These are phyloP conservation scores for Micromesistius poutassou DNA, from an alignment of 2,797 vertebrate genomes.

Conservation along the genomic window DNA sequence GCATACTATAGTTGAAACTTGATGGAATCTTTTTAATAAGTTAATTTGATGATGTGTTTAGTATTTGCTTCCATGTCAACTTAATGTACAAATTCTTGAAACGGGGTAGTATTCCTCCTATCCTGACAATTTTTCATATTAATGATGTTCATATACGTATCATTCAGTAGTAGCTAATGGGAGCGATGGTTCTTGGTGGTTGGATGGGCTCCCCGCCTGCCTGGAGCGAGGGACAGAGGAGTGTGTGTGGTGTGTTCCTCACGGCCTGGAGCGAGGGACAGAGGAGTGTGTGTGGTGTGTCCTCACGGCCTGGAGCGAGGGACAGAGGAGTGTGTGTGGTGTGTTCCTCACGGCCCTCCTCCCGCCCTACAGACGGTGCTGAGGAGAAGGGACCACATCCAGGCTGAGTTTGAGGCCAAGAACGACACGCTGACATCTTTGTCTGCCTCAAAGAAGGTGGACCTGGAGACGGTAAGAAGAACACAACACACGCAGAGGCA, in stretches of 20 bases:
- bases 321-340: background rate
- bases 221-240: too few species aligned
- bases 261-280: too few species aligned
- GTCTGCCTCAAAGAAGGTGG: conserved; percentile 67
- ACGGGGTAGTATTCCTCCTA: background rate
- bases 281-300: too few species aligned
- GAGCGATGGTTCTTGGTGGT: background rate
- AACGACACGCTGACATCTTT: conserved; percentile 72
- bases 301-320: too few species aligned
- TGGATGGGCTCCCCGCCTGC: too few species aligned
- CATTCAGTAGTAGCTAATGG: background rate
- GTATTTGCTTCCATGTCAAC: background rate
- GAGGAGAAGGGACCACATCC: conserved; percentile 92
- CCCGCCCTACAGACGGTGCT: conserved; percentile 77
- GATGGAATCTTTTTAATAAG: background rate
- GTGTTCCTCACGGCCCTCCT: background rate
- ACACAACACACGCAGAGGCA: conserved; percentile 11
- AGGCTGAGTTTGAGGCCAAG: conserved; percentile 86
- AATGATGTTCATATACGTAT: background rate
- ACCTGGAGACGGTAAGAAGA: conserved; percentile 80
- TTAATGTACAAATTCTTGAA: background rate
- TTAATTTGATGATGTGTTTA: too few species aligned
- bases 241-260: too few species aligned
- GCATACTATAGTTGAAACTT: background rate
- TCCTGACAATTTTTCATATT: background rate